Evolutionary conservation across 2,888 invertebrate species (phyloP).

Genomic region (Trilocha varians): DNA sequence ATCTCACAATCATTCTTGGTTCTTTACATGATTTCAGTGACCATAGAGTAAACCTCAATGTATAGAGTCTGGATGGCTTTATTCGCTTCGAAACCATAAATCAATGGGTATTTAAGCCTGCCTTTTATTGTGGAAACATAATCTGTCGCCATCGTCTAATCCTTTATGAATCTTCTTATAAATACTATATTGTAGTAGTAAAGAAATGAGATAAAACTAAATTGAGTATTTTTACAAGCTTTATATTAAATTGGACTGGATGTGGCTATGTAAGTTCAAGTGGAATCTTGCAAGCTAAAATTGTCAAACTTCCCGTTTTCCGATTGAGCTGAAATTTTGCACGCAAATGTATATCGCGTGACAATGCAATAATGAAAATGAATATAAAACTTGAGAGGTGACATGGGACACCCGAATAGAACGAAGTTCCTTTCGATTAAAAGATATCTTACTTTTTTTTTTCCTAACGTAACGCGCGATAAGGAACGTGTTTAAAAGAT

Average conservation of each 20-base stretch:
- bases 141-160: slow-evolving; percentile 60
- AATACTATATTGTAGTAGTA: neutral
- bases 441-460: too few relatives aligned
- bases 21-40: neutral
- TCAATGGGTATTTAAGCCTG: slow-evolving; percentile 47
- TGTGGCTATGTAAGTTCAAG: too few relatives aligned
- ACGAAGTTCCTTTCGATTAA: too few relatives aligned
- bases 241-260: neutral
- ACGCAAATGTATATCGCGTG: too few relatives aligned
- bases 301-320: too few relatives aligned
- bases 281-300: too few relatives aligned
- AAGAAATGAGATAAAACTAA: neutral
- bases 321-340: too few relatives aligned
- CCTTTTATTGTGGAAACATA: slow-evolving; percentile 51
- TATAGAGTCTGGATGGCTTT: slow-evolving; percentile 28
- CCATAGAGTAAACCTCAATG: neutral
- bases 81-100: slow-evolving; percentile 59
- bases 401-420: too few relatives aligned
- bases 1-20: neutral
- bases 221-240: neutral
- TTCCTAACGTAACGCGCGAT: too few relatives aligned
- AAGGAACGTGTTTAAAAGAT: too few relatives aligned
- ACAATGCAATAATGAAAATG: too few relatives aligned
- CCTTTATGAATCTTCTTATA: slow-evolving; percentile 26
- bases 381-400: too few relatives aligned